phyloP scores from a whole-genome alignment of 2,888 invertebrate species.

The Prosopocoilus inquinatus region DNA sequence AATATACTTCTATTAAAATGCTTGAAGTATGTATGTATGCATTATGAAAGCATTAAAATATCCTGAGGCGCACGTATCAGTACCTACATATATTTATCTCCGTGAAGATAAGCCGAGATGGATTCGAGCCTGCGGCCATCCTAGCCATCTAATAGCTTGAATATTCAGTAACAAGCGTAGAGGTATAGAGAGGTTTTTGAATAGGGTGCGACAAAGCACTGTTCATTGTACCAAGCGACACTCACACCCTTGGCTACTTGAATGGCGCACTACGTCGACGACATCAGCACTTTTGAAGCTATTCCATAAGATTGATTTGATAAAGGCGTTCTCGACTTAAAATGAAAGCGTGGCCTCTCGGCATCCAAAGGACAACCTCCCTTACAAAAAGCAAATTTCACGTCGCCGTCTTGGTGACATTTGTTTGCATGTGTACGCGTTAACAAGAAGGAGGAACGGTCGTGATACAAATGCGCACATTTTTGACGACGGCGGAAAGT shows the following conservation, averaged over 20 bases:
- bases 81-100: constrained; percentile 1
- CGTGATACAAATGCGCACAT: not conserved
- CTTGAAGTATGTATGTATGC: not conserved
- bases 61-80: not conserved
- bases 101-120: not conserved
- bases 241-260: constrained; percentile 39
- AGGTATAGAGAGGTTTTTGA: constrained; percentile 36
- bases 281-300: constrained; percentile 47
- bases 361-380: not conserved
- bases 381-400: not conserved
- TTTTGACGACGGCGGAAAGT: not conserved
- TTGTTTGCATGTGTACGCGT: not conserved
- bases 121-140: not conserved
- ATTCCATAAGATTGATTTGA: constrained; percentile 49
- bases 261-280: constrained; percentile 39
- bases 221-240: constrained; percentile 37
- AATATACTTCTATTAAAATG: not conserved
- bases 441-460: too few relatives aligned
- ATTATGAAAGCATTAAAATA: not conserved
- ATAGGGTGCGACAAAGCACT: constrained; percentile 43
- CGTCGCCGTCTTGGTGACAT: not conserved
- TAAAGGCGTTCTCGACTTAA: constrained; percentile 43
- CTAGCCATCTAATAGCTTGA: not conserved
- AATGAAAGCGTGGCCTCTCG: not conserved
- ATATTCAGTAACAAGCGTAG: not conserved